Evolutionary conservation across 1,140 invertebrate species (phyloP), one percentile per base, ranked within the genome.

Genomic region (Brachionus rotundiformis): DNA sequence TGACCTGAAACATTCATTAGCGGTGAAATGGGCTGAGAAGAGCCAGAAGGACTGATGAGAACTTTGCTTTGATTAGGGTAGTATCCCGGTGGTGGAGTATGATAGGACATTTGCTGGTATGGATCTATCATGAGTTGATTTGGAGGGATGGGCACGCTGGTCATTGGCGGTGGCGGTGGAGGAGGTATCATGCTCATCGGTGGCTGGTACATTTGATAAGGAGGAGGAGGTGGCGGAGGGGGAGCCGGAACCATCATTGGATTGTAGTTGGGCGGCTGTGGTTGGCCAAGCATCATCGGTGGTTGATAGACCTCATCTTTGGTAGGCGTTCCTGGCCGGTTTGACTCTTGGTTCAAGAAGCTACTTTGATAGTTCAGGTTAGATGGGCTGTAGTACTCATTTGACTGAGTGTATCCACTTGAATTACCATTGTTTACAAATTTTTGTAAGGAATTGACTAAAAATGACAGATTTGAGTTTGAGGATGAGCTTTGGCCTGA

Each of bases 371-470:
- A 73, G 39, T 41, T 73, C 3, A 73, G 44, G 10, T 19, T 19
- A 11, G 68, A 73, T 44, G 68, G 68, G 25, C 44, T 44, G 36
- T 73, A 73, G n/a, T 8, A 73, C 0, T 68, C 63, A 36, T 16
- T 68, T 19, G 10, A 11, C n/a, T 44, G 39, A 3, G 13, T 25
- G 33, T 71, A 71, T 2, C 65, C 33, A 44, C 68, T 31, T 25
- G 68, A 44, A 36, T 68, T 68, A 25, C 36, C 36, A 73, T 73
- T 73, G 44, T 73, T 73, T 73, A 73, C 68, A 73, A 73, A 73
- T 23, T 73, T 73, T 73, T 73, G 68, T 63, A 79, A 63, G 19
- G 76, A 79, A n/a, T 41, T 79, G 16, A 79, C 76, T 39, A 79
- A 19, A 41, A 39, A 59, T 36, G 47, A 59, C 5, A 79, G 29